Base-by-base conservation (phyloP, 1,140 invertebrate species). In the Adoxophyes honmai region DNA sequence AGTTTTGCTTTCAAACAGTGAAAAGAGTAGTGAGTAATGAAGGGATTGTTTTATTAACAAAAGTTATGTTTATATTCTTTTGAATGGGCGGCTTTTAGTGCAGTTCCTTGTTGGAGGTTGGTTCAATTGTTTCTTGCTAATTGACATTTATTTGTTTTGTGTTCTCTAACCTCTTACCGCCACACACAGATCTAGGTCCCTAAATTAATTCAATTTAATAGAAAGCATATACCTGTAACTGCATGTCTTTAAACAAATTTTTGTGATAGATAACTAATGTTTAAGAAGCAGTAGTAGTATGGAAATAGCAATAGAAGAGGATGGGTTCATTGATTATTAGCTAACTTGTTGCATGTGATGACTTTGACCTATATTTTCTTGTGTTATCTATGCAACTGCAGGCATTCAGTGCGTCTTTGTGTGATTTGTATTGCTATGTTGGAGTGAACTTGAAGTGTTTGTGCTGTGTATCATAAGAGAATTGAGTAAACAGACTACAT, bases 61-160 rank as follows among this genome's bases (percentile, higher is more conserved):
- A 44, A 16, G 16, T 15, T 18, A 10, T 44, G 16, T 44, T 44
- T 44, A 44, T 21, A 44, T 44, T 21, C 15, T 18, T 42, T 42
- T 16, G 39, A 42, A 10, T 10, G 39, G 16, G 15, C 18, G 39
- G 18, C 21, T 6, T 28, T 28, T 28, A 28, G 21, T 28, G 21
- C 21, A 28, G 21, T 3, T 2, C 21, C 21, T 28, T 52, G 14
- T 34, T 52, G 33, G 28, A 52, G 51, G 34, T 42, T 42, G 16
- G 15, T 44, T 18, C 16, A 10, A 44, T 44, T 44, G 9, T 10
- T 28, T 10, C 4, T n/a, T 18, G 39, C 15, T 44, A 42, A 28
- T 3, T 28, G 6, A 28, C 6, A 52, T 54, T 48, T 15, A 21
- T 58, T 52, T 55, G 55, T 64, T 59, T 67, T 73, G 66, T 62